Evolutionary conservation across 2,888 invertebrate genomes (phyloP).

Genomic region (Dryocosmus kuriphilus): DNA sequence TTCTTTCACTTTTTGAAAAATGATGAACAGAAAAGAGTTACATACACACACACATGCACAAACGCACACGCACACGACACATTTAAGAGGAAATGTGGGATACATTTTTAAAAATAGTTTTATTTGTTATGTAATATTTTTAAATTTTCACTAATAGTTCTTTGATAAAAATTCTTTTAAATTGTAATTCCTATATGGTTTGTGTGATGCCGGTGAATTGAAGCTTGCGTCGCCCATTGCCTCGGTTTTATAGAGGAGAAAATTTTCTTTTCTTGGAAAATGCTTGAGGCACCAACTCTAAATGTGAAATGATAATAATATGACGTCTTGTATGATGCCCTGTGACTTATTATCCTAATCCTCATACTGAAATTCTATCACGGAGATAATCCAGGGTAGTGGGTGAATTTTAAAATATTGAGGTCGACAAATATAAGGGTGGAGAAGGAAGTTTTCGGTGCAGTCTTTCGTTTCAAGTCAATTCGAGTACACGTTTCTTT

Average conservation of each 20-base stretch:
- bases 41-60: too few species aligned
- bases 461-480: slow-evolving; percentile 24
- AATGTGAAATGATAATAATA: slow-evolving; percentile 6
- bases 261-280: background rate
- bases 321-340: background rate
- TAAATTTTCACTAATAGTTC: too few species aligned
- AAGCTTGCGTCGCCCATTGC: slow-evolving; percentile 14
- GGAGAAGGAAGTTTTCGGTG: background rate
- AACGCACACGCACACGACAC: too few species aligned
- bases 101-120: too few species aligned
- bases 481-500: background rate
- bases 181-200: background rate
- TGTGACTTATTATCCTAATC: slow-evolving; percentile 7
- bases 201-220: slow-evolving; percentile 6
- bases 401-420: slow-evolving; percentile 4
- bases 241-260: background rate
- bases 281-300: background rate
- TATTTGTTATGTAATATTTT: too few species aligned
- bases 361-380: background rate
- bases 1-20: too few species aligned
- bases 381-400: slow-evolving; percentile 1
- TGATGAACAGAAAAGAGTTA: too few species aligned
- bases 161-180: too few species aligned
- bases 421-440: slow-evolving; percentile 1
- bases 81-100: too few species aligned